phyloP scores from a whole-genome alignment of 2,113 vertebrate genomes.

The Psilopsiagon aurifrons region DNA sequence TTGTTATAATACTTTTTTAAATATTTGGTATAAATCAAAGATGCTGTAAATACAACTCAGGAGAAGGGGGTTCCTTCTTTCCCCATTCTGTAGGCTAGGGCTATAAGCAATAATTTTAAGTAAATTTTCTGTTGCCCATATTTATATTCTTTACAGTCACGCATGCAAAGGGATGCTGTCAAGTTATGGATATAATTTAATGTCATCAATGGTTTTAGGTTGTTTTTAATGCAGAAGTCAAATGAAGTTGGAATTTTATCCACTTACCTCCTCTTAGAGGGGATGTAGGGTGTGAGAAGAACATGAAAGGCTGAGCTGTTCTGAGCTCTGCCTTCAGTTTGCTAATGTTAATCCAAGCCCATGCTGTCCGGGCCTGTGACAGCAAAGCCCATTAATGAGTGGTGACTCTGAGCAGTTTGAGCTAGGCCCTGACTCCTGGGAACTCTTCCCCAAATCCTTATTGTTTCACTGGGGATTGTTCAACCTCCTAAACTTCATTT shows the following conservation, averaged over 20 bases:
- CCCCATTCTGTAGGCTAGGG: background rate
- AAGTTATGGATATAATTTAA: background rate
- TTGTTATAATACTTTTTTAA: conserved; percentile 53
- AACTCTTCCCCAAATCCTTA: conserved; percentile 7
- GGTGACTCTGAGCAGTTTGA: background rate
- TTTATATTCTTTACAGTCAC: background rate
- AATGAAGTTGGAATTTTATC: background rate
- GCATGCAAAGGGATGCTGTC: background rate
- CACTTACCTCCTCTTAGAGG: background rate
- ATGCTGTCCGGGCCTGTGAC: background rate
- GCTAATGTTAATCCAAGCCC: background rate
- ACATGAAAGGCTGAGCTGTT: background rate
- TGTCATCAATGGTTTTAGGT: background rate
- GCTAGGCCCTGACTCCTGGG: background rate
- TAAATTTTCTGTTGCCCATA: background rate
- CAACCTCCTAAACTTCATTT: background rate
- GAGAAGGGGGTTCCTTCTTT: background rate
- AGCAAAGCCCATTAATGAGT: background rate
- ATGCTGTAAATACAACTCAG: conserved; percentile 37
- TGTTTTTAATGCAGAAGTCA: background rate
- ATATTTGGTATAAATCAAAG: conserved; percentile 66
- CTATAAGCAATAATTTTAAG: background rate
- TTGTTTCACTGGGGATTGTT: background rate
- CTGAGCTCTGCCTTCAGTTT: background rate
- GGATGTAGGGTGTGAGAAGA: background rate